Evolutionary conservation across 2,113 vertebrate species (phyloP), one percentile per base, ranked within the genome.

Genomic region (Uropsilus gracilis): DNA sequence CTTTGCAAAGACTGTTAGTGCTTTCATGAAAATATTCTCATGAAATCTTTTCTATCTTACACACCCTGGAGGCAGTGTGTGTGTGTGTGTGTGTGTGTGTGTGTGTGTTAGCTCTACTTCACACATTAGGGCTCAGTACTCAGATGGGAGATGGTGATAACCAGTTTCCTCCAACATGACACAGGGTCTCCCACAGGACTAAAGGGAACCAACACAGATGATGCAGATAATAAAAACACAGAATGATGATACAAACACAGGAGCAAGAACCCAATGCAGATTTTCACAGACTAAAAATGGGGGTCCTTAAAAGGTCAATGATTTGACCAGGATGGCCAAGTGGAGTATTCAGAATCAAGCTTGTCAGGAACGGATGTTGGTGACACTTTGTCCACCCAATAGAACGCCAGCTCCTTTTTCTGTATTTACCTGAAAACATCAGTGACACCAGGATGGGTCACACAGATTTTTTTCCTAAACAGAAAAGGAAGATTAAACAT

Each of bases 331-430:
- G 57, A 81, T 2, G 18, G 64, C 42, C 22, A n/a, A 71, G 17
- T 0, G 18, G 34, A 26, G 17, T 13, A 32, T 44, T 64, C 39
- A 14, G 66, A 76, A 44, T 18, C 12, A 55, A 26, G 24, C n/a
- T 20, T 93, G 63, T 53, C 14, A 53, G 63, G 90, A 89, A 63
- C 0, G 28, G 69, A 17, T 2, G 11, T 30, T 5, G 37, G 34
- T 28, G 10, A 26, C 28, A 5, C 26, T 3, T n/a, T 5, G 8
- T 37, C 11, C 6, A 6, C 39, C 34, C 4, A 0, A 30, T 5
- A 39, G 44, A 50, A 48, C 26, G 4, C 42, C 32, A 34, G 30
- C 14, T 26, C 13, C 16, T 28, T 44, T 37, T 17, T 78, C 30
- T 22, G 0, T 26, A 57, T 30, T 78, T 53, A 18, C 46, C 44